Conservation (phyloP, 1,140 invertebrate species). For the Drosophila parabipectinata region DNA sequence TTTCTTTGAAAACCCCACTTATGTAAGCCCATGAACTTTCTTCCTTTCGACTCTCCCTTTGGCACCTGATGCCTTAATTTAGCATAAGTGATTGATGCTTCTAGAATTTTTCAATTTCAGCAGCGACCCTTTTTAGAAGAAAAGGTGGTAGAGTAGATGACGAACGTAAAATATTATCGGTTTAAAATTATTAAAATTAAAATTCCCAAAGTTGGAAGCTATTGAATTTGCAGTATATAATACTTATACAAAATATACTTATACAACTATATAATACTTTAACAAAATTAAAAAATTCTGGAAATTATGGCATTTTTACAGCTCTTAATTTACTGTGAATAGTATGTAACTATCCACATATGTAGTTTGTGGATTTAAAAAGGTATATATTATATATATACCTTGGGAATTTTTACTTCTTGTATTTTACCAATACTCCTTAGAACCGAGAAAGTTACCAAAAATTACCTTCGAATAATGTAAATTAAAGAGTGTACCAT, state of each 20-base stretch:
- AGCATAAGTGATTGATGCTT: conserved; percentile 64
- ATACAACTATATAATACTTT: too few species aligned
- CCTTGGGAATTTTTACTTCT: too few species aligned
- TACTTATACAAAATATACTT: too few species aligned
- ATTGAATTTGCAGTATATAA: too few species aligned
- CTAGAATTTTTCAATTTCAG: conserved; percentile 40
- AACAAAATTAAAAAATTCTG: too few species aligned
- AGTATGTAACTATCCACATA: too few species aligned
- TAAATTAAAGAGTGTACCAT: too few species aligned
- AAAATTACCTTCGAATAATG: conserved; percentile 1
- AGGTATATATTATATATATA: too few species aligned
- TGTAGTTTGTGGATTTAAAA: too few species aligned
- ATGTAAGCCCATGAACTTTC: neutral
- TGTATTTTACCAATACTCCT: too few species aligned
- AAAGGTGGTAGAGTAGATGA: neutral
- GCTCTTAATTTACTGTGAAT: too few species aligned
- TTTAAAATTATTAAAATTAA: neutral
- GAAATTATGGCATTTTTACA: too few species aligned
- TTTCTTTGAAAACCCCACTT: neutral
- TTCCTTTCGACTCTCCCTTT: conserved; percentile 1
- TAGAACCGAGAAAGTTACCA: neutral
- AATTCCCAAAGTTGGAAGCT: neutral
- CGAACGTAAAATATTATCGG: neutral
- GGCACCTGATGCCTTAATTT: conserved; percentile 55
- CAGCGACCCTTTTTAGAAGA: neutral